Conservation (phyloP, 2,888 invertebrate genomes). For the Cylloceria caligata region DNA sequence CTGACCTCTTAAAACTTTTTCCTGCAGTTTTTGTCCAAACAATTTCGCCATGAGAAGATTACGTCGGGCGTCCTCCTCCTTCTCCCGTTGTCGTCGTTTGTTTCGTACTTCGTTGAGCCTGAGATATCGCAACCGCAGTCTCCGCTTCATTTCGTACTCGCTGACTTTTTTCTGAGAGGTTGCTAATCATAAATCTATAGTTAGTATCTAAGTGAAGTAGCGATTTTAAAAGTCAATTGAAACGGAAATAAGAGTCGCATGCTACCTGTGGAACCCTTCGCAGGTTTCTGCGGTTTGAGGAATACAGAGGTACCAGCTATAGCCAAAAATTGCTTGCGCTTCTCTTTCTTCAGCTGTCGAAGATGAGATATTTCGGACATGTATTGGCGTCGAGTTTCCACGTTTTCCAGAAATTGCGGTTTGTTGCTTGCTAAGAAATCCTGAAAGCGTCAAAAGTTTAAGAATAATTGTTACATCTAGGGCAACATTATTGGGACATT, state of each 20-base stretch:
- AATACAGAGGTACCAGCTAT: slow-evolving; percentile 79
- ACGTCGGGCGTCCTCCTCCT: slow-evolving; percentile 87
- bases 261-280: slow-evolving; percentile 74
- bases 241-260: background rate
- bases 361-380: slow-evolving; percentile 85
- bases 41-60: slow-evolving; percentile 91
- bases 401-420: slow-evolving; percentile 89
- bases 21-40: slow-evolving; percentile 91
- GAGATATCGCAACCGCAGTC: slow-evolving; percentile 88
- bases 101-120: slow-evolving; percentile 90
- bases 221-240: slow-evolving; percentile 19
- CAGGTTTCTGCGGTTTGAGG: slow-evolving; percentile 73
- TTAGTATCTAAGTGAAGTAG: background rate
- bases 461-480: background rate
- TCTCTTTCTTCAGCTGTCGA: slow-evolving; percentile 84
- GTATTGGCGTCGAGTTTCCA: slow-evolving; percentile 86
- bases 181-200: slow-evolving; percentile 69
- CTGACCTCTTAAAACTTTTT: slow-evolving; percentile 88
- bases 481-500: too few species aligned
- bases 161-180: slow-evolving; percentile 84
- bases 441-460: slow-evolving; percentile 84
- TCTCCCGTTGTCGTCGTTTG: slow-evolving; percentile 86
- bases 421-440: slow-evolving; percentile 90
- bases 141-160: slow-evolving; percentile 87
- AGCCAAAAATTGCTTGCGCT: slow-evolving; percentile 84